Evolutionary conservation across 2,113 vertebrate genomes (phyloP).

Genomic region (Daubentonia madagascariensis): DNA sequence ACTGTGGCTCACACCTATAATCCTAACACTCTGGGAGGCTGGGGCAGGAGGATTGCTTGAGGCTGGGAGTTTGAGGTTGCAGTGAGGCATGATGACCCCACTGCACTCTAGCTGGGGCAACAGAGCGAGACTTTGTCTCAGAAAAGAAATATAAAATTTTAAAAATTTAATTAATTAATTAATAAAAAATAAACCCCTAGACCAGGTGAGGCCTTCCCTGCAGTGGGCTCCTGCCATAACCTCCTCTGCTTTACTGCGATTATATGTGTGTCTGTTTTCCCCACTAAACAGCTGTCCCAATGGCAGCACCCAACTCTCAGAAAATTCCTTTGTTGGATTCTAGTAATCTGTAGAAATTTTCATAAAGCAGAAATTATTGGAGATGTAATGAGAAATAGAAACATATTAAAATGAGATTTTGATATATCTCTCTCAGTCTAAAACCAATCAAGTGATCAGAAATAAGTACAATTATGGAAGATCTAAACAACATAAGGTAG

Average conservation of each 20-base stretch:
- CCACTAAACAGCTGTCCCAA: neutral
- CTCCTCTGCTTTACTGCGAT: neutral
- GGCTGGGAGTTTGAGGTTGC: too few relatives aligned
- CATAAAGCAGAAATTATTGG: neutral
- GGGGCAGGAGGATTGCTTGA: too few relatives aligned
- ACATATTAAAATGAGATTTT: neutral
- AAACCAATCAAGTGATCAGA: neutral
- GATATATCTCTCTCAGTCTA: neutral
- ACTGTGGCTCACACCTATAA: too few relatives aligned
- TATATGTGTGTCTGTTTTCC: neutral
- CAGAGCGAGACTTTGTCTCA: too few relatives aligned
- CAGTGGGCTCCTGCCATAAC: neutral
- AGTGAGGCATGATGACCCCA: too few relatives aligned
- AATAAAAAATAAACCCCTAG: neutral
- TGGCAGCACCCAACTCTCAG: neutral
- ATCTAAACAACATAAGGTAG: neutral
- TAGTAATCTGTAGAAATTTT: constrained; percentile 13
- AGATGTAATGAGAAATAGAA: constrained; percentile 5
- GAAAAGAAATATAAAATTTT: too few relatives aligned
- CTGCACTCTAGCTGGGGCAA: too few relatives aligned
- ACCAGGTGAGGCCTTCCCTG: neutral
- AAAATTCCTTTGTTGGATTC: neutral
- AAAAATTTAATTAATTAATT: too few relatives aligned
- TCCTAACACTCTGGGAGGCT: too few relatives aligned
- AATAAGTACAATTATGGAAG: neutral